Evolutionary conservation across 2,888 invertebrate species (phyloP).

Genomic region (Pherbina coryleti): DNA sequence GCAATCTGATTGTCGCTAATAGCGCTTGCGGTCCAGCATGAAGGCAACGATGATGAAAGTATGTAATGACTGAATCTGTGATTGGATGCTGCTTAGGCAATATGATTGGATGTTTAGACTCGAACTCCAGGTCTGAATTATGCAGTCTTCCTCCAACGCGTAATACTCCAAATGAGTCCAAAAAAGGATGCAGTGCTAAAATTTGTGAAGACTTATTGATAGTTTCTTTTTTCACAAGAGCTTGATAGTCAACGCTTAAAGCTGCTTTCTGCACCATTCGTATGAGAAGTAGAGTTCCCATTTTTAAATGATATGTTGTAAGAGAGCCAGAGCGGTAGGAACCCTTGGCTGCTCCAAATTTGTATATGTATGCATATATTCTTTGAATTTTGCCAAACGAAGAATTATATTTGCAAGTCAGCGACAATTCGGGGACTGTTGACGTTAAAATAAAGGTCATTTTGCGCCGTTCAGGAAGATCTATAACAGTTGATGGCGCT

Average conservation of each 20-base stretch:
- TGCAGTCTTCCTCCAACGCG: constrained; percentile 39
- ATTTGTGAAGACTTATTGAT: background rate
- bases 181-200: constrained; percentile 32
- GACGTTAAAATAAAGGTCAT: background rate
- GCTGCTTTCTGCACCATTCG: constrained; percentile 28
- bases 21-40: constrained; percentile 44
- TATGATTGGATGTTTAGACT: constrained; percentile 36
- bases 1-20: constrained; percentile 42
- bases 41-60: constrained; percentile 31
- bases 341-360: background rate
- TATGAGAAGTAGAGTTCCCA: constrained; percentile 28
- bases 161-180: constrained; percentile 21
- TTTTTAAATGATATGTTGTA: constrained; percentile 21
- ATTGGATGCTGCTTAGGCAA: constrained; percentile 42
- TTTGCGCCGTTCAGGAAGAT: background rate
- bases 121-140: constrained; percentile 23
- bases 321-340: background rate
- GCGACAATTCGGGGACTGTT: background rate
- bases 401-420: constrained; percentile 26
- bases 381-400: constrained; percentile 36
- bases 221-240: background rate
- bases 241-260: constrained; percentile 14
- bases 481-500: background rate
- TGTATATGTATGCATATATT: constrained; percentile 28
- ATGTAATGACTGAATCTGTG: constrained; percentile 37